Percentiles rank a stretch among this genome's conserved stretches.
phyloP scores from a whole-genome alignment of 2,113 vertebrate species.

The Melanerpes formicivorus region DNA sequence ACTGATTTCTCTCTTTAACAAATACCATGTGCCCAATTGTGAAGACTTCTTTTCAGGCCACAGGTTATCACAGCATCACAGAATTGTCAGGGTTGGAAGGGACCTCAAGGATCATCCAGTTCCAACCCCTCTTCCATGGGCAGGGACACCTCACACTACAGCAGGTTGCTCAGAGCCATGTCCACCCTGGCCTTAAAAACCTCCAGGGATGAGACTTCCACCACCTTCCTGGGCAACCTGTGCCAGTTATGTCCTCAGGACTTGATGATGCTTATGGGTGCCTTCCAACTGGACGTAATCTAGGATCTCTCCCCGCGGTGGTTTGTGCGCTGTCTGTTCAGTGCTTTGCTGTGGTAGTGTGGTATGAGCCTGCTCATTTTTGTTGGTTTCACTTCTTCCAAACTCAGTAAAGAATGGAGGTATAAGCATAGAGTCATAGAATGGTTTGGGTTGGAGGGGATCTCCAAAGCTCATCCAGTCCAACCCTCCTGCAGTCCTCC shows the following conservation, averaged over 20 bases:
- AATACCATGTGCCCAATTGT: background rate
- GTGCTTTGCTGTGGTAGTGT: background rate
- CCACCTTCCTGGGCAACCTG: too few species aligned
- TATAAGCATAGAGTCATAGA: background rate
- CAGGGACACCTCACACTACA: too few species aligned
- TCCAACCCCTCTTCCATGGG: too few species aligned
- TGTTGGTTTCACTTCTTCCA: background rate
- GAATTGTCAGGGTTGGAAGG: too few species aligned
- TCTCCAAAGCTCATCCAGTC: too few species aligned
- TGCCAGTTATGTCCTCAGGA: background rate
- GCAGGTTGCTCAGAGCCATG: too few species aligned
- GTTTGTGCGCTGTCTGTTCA: background rate
- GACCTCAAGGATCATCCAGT: too few species aligned
- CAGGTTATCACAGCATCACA: background rate
- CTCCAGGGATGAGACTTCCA: too few species aligned
- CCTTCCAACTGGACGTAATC: background rate
- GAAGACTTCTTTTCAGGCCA: background rate
- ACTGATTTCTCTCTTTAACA: background rate
- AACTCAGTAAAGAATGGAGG: background rate
- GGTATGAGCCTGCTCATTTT: background rate
- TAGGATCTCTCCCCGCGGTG: background rate
- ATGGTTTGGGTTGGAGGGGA: too few species aligned
- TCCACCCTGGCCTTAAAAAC: too few species aligned
- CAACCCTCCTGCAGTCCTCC: too few species aligned
- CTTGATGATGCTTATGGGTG: background rate